Conservation (phyloP, 2,797 vertebrate species). For the Sebastes diaconus region DNA sequence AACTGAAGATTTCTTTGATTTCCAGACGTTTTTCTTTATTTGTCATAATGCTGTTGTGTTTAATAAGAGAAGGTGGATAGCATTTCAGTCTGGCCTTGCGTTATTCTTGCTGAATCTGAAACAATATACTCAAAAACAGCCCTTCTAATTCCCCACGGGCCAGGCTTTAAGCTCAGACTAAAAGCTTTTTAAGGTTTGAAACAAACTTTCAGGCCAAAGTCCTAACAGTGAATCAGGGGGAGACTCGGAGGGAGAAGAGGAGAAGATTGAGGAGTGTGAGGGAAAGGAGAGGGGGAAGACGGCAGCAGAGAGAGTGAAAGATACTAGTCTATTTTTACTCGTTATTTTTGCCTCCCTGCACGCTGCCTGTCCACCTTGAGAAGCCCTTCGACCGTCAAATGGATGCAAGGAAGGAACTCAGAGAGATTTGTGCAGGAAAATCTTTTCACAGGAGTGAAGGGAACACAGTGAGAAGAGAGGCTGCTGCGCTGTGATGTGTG, state of each 20-base stretch:
- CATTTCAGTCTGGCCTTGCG: background rate
- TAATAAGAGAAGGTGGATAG: background rate
- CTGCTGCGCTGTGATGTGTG: background rate
- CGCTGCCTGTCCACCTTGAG: conserved; percentile 13
- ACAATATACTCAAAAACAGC: background rate
- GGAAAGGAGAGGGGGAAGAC: background rate
- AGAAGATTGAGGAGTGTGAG: background rate
- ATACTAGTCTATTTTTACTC: conserved; percentile 12
- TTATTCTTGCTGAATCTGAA: conserved; percentile 16
- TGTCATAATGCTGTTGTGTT: background rate
- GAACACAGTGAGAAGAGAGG: background rate
- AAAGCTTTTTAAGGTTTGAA: conserved; percentile 16
- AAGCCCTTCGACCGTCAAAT: conserved; percentile 23
- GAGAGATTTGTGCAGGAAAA: background rate
- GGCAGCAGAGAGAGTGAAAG: background rate
- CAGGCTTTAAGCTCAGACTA: background rate
- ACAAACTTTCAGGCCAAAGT: background rate
- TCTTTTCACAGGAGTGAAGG: background rate
- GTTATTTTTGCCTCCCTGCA: background rate
- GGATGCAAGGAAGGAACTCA: conserved; percentile 4
- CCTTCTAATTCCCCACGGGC: background rate
- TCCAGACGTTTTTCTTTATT: background rate
- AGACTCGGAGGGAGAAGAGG: background rate
- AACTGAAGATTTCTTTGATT: conserved; percentile 16
- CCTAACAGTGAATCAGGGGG: background rate